Evolutionary conservation across 2,797 vertebrate species (phyloP), one percentile per base, ranked within the genome.

Genomic region (Meda fulgida): DNA sequence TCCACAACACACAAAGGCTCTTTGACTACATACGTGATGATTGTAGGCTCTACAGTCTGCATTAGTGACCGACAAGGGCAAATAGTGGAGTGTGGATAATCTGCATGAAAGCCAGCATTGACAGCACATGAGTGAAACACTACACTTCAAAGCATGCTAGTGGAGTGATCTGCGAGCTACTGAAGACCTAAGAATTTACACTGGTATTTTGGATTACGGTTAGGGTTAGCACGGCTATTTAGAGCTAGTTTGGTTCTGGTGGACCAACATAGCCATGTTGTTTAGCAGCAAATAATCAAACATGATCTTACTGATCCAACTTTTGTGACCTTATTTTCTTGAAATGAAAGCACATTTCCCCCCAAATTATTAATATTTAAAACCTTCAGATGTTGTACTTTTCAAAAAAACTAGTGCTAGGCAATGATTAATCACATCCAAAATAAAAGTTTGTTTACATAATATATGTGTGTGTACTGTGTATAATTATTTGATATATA

Each of bases 1-100:
- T 93, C 92, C 90, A 92, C 92, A 86, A 91, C 88, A 92, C 93
- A 94, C 93, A 94, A 87, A 76, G 29, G 48, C 55, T 85, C 78
- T 81, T 87, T 86, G 48, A 81, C 16, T 5, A n/a, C 63, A 53
- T 55, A n/a, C 34, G 29, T 82, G 26, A 48, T 46, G 78, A 70
- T 38, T 36, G 80, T 29, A 69, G 63, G 70, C 51, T 70, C 48
- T 75, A 38, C 55, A 80, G 78, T 63, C 83, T 75, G 53, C 31
- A 55, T 60, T 65, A 67, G 51, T 71, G 83, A 81, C 36, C 16
- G 77, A 80, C 51, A 60, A 48, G 63, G 51, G 53, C 78, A 77
- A 43, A 69, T 18, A 69, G 36, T 73, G 48, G 8, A 29, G 82
- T 23, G 18, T 60, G 31, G 77, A 80, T 46, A 71, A 69, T 77